Percentiles rank a stretch among this genome's conserved stretches.
Conservation (phyloP, 2,113 vertebrate genomes). For the Gallinago undulata region DNA sequence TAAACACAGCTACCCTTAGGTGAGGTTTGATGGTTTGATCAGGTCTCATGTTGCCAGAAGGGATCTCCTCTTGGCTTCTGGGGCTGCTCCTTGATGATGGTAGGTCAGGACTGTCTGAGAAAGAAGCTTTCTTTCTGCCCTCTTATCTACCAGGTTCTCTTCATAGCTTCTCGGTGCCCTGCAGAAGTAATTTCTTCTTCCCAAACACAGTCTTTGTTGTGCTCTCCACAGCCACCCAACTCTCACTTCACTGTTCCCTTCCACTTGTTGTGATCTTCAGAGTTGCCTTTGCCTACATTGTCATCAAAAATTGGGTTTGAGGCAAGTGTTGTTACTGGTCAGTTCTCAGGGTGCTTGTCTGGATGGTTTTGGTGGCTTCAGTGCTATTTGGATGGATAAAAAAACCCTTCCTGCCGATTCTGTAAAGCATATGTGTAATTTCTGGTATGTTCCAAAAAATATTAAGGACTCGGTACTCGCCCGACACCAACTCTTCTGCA, state of each 20-base stretch:
- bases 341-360: neutral
- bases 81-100: neutral
- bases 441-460: too few species aligned
- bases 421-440: neutral
- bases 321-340: neutral
- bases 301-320: neutral
- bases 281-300: neutral
- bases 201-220: neutral
- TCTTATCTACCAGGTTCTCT: neutral
- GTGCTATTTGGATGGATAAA: neutral
- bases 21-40: neutral
- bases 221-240: neutral
- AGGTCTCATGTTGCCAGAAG: neutral
- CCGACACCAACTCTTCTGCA: neutral
- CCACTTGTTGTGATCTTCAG: neutral
- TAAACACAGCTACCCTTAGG: fast-evolving
- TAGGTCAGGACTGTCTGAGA: neutral
- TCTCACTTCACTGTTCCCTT: neutral
- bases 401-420: neutral
- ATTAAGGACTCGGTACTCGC: neutral
- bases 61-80: neutral
- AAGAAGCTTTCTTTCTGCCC: neutral
- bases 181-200: neutral
- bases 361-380: neutral
- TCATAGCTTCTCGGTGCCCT: neutral